Base-by-base conservation (phyloP, 2,113 vertebrate genomes). In the Oenanthe melanoleuca region DNA sequence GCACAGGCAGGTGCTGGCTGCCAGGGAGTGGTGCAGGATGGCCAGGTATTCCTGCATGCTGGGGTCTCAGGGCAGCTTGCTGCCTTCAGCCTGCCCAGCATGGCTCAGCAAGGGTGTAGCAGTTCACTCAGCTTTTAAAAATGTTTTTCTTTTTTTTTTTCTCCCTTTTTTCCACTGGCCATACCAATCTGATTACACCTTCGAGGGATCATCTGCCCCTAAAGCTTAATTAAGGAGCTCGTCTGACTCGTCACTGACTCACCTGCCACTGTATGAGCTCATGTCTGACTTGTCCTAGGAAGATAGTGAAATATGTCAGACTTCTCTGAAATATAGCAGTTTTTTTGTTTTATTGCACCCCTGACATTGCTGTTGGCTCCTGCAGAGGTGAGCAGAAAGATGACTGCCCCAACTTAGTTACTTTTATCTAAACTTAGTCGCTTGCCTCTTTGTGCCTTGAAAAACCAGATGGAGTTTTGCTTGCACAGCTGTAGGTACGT, bases 241-340 rank as follows among this genome's bases (percentile, higher is more conserved):
- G 80, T 96, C 96, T 97, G 95, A 91, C 96, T 97, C 37, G 85
- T 33, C 69, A 95, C 95, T 98, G 97, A 98, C 95, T 98, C 97
- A 98, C 61, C 95, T 93, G 89, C 81, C 94, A 64, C 92, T 94
- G 59, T 31, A 96, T 98, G 98, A 98, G 97, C 97, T 98, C 89
- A 98, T 57, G 97, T 98, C 98, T 98, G 67, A 82, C 86, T 87
- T 88, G 80, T 86, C 77, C 88, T 70, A 75, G 67, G 92, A 77
- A 87, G 90, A 55, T 55, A 97, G 88, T 72, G 89, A 92, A 95
- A 95, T 88, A 53, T 90, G 88, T 92, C 61, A 67, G 47, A 55
- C 77, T 93, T 57, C 70, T 73, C 74, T 95, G 90, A 89, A 93
- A 89, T 96, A 93, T 18, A 84, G 65, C 89, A 86, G 37, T 6